phyloP scores from a whole-genome alignment of 2,888 invertebrate species.

The Lydus trimaculatus region DNA sequence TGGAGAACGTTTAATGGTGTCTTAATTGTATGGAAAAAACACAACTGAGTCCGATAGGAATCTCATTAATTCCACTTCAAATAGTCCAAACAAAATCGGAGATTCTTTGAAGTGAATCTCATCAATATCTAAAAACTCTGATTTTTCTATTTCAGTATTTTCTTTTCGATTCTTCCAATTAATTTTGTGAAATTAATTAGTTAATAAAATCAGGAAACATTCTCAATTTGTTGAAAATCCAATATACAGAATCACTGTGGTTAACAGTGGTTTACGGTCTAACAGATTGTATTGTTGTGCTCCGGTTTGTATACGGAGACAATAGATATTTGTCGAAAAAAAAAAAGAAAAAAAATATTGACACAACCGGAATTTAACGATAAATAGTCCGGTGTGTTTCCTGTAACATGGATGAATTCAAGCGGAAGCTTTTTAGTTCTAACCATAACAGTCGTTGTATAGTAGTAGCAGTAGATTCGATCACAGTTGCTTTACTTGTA shows the following conservation, averaged over 20 bases:
- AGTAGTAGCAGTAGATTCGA: background rate
- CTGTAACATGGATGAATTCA: constrained; percentile 12
- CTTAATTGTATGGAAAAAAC: too few relatives aligned
- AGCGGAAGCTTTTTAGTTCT: background rate
- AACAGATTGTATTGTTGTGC: background rate
- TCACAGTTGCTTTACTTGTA: background rate
- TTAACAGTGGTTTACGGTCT: constrained; percentile 16
- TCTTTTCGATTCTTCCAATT: too few relatives aligned
- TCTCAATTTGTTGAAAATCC: background rate
- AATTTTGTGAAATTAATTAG: background rate
- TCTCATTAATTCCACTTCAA: too few relatives aligned
- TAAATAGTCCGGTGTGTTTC: constrained; percentile 13
- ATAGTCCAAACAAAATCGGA: too few relatives aligned
- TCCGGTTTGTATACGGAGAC: constrained; percentile 2
- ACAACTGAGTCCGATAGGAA: too few relatives aligned
- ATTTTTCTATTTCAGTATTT: too few relatives aligned
- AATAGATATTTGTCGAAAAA: constrained; percentile 18
- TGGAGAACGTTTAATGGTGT: too few relatives aligned
- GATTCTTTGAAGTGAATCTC: too few relatives aligned
- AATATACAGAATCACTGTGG: background rate
- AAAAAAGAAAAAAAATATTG: too few relatives aligned
- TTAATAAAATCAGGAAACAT: background rate
- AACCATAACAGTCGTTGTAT: too few relatives aligned
- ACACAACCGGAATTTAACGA: constrained; percentile 18
- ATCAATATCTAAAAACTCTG: too few relatives aligned